Evolutionary conservation across 1,140 invertebrate genomes (phyloP), one percentile per base, ranked within the genome.

Genomic region (Drosophila pseudoananassae): DNA sequence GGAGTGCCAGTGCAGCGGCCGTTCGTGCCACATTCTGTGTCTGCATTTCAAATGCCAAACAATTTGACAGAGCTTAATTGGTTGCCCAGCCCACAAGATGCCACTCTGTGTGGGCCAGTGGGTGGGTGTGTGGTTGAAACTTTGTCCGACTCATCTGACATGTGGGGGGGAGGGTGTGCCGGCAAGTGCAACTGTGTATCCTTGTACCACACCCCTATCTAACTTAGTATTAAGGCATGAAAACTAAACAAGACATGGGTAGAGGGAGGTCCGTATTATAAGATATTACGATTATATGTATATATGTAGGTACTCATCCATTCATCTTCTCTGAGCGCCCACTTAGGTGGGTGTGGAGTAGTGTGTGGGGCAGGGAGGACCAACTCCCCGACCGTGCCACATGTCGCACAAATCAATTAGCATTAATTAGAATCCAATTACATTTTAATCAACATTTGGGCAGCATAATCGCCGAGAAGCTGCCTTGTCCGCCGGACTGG

Each of bases 391-490:
- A 36, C 57, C 50, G 36, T 4, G 47, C 20, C 66, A 64, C 57
- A 70, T 82, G 82, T 77, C 82, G 58, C 72, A 72, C 45, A 58
- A 72, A 69, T 82, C 83, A 88, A 88, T 87, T 87, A 82, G 60
- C 74, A 78, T 88, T 87, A 82, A 82, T 85, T 82, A 85, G 73
- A 60, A 71, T 49, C 46, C 73, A 57, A 79, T 81, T 84, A 77
- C 73, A 82, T 69, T 88, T 87, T 87, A 87, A 82, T 88, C 78
- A 78, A 60, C 83, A 76, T 66, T 82, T 52, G 63, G 31, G 17
- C 47, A 53, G 49, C 38, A 10, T 4, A 20, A 2, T 46, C 17
- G 15, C 23, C 10, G n/a, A 29, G 29, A 15, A 40, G 40, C 3
- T 7, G 7, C 1, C 12, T 8, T 25, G 12, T 27, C 17, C 25